Base-by-base conservation (phyloP, 2,113 vertebrate genomes). In the Ochotona curzoniae region DNA sequence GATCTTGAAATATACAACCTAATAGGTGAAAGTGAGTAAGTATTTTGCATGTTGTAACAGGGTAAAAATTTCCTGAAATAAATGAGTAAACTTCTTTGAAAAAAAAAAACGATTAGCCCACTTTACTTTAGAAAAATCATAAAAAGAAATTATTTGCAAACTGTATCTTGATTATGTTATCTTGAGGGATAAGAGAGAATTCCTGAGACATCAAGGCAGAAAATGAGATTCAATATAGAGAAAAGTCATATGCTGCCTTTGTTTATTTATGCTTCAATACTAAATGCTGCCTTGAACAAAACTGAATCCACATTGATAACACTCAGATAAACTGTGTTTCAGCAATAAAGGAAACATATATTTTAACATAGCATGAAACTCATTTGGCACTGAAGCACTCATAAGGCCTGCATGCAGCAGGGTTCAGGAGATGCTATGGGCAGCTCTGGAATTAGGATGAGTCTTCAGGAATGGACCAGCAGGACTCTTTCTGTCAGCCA, bases 21-120 rank as follows among this genome's bases (percentile, higher is more conserved):
- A 23, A 71, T 2, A 49, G 51, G 76, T 15, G 44, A 28, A 86
- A 82, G 12, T 85, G 28, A 57, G 81, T 81, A 84, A 63, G 38
- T 70, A 64, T 76, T 87, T 13, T 66, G 71, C 83, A 26, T 69
- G 51, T 80, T 89, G 51, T 57, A 69, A 74, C 13, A 86, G 21
- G 70, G 90, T 69, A 84, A 85, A 74, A 54, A 5, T 76, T 80
- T 28, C 28, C 28, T 83, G 66, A 73, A 89, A 80, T 84, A 49
- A 80, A 44, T 12, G 66, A 35, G 14, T 49, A 64, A 21, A n/a
- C n/a, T n/a, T n/a, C n/a, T n/a, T n/a, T n/a, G n/a, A n/a, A n/a
- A n/a, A n/a, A n/a, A n/a, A n/a, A n/a, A n/a, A n/a, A n/a, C n/a
- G n/a, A n/a, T n/a, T n/a, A n/a, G n/a, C n/a, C n/a, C n/a, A 28